Evolutionary conservation across 2,113 vertebrate species (phyloP), one percentile per base, ranked within the genome.

Genomic region (Uropsilus gracilis): DNA sequence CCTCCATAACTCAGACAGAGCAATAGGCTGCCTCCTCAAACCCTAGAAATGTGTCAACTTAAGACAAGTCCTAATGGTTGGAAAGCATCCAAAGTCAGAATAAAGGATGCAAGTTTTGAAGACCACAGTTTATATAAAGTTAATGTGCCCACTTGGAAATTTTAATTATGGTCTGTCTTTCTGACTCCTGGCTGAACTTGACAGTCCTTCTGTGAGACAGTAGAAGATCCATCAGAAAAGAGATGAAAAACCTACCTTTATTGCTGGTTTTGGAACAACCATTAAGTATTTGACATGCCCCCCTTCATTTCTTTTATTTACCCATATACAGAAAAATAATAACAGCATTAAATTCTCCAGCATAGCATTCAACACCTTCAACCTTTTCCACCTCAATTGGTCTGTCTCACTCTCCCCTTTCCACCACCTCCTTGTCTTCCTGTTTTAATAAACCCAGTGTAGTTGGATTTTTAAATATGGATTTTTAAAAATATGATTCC

Each of bases 1-100:
- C 94, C 69, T 37, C 82, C 72, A 95, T 97, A 78, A 85, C 75
- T 97, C 96, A 97, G 81, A 44, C 55, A 85, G 72, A 82, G 81
- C 83, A 95, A 94, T 82, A 92, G 94, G 77, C 94, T 73, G 73
- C 92, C 95, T 95, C 92, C 77, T 73, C 88, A 84, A 78, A 16
- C 32, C 50, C 50, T 34, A 82, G 86, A 90, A 90, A 94, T 55
- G 13, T 55, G 77, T 80, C 68, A 63, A 86, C 61, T 95, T 68
- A 84, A 34, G 90, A 37, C 61, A 73, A 85, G 28, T 14, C 37
- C 66, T 48, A 18, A 44, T 66, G 28, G 82, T 69, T 95, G 91
- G 72, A 86, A 85, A 86, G 17, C 28, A 5, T 77, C 85, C 93
- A 94, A 83, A 85, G 34, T 73, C 55, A 86, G 75, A 86, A 83